A percentile compares a stretch with the other conserved stretches of the same genome.
phyloP scores from a whole-genome alignment of 2,888 invertebrate species.

The Agrypnus murinus region DNA sequence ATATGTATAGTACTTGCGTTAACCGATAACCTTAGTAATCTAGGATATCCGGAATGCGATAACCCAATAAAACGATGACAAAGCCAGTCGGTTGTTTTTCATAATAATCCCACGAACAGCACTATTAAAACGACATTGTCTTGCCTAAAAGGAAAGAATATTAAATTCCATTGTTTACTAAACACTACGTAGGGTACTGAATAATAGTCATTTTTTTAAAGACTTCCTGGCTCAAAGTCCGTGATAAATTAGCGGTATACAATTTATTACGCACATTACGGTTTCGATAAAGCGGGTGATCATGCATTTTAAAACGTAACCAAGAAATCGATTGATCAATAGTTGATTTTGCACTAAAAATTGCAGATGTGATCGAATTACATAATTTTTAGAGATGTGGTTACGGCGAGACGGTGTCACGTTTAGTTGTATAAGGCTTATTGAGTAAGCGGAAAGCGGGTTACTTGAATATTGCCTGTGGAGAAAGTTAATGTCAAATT shows the following conservation, averaged over 20 bases:
- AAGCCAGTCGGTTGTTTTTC: conserved; percentile 37
- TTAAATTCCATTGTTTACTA: conserved; percentile 44
- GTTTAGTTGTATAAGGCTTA: conserved; percentile 56
- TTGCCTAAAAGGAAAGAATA: conserved; percentile 38
- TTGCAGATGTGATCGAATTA: conserved; percentile 45
- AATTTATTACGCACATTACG: conserved; percentile 3
- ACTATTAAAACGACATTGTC: conserved; percentile 39
- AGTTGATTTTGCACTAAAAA: conserved; percentile 28
- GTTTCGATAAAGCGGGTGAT: neutral
- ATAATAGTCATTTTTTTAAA: conserved; percentile 27
- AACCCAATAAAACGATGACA: conserved; percentile 50
- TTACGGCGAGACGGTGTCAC: conserved; percentile 56
- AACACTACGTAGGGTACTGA: conserved; percentile 28
- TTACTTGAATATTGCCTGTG: conserved; percentile 58
- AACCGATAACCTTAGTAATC: conserved; percentile 49
- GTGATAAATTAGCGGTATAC: conserved; percentile 9
- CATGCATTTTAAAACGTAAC: conserved; percentile 7
- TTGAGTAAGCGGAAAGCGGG: conserved; percentile 60
- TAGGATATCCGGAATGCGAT: conserved; percentile 57
- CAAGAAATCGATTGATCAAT: conserved; percentile 24
- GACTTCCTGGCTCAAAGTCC: conserved; percentile 23
- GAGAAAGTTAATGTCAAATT: conserved; percentile 64
- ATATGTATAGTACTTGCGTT: conserved; percentile 37
- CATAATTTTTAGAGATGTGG: conserved; percentile 47
- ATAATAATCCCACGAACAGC: conserved; percentile 40